Percentiles rank a stretch among this genome's conserved stretches.
phyloP scores from a whole-genome alignment of 2,113 vertebrate genomes.

The Nerophis lumbriciformis region DNA sequence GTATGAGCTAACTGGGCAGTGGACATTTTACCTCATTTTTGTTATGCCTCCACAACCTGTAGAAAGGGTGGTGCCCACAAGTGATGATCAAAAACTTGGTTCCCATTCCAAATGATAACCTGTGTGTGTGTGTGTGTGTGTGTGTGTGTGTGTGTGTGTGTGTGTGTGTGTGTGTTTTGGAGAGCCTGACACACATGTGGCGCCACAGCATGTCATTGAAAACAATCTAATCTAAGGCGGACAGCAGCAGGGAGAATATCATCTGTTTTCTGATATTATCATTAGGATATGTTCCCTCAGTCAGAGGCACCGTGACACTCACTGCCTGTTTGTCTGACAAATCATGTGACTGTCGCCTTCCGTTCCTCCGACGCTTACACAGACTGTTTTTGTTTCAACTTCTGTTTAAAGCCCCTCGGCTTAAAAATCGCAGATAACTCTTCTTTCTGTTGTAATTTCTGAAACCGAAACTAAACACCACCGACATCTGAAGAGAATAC shows the following conservation, averaged over 20 bases:
- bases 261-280: constrained; percentile 10
- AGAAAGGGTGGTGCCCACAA: no score
- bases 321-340: constrained; percentile 15
- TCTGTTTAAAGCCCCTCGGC: background rate
- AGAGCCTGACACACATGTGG: constrained; percentile 2
- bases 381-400: background rate
- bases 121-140: constrained; percentile 10
- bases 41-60: no score
- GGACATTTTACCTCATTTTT: no score
- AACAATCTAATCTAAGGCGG: constrained; percentile 10
- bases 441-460: no score
- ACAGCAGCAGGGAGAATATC: constrained; percentile 9
- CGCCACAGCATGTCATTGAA: constrained; percentile 29
- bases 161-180: constrained; percentile 4
- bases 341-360: background rate
- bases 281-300: constrained; percentile 3
- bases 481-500: no score
- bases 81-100: no score
- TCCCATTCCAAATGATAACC: no score
- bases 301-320: constrained; percentile 21
- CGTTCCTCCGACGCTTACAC: background rate
- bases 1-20: no score
- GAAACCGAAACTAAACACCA: no score
- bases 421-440: background rate
- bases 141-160: constrained; percentile 11